A percentile compares a stretch with the other conserved stretches of the same genome.
Conservation (phyloP, 2,888 invertebrate species). For the Drosophila bunnanda region DNA sequence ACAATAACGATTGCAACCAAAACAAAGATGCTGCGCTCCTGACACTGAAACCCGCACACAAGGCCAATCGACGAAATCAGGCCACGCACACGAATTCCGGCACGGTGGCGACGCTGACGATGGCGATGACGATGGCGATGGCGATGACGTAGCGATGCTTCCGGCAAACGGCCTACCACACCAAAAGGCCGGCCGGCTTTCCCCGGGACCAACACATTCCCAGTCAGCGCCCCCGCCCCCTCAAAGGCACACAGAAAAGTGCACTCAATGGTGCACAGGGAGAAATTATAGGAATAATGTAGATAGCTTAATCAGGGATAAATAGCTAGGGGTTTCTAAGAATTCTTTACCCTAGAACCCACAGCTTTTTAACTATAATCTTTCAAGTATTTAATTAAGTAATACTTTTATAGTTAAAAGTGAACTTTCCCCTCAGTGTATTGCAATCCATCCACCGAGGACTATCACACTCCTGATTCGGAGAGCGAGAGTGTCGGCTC, state of each 20-base stretch:
- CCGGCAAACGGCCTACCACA: slow-evolving; percentile 40
- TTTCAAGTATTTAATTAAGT: background rate
- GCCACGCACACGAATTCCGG: slow-evolving; percentile 73
- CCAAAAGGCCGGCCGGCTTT: slow-evolving; percentile 35
- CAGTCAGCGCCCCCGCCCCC: background rate
- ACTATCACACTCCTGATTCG: slow-evolving; percentile 50
- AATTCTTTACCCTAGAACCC: background rate
- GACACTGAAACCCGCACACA: slow-evolving; percentile 72
- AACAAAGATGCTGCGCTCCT: slow-evolving; percentile 57
- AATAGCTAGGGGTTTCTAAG: background rate
- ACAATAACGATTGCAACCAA: slow-evolving; percentile 42
- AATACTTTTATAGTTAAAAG: background rate
- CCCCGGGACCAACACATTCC: slow-evolving; percentile 7
- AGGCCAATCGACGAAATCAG: slow-evolving; percentile 77
- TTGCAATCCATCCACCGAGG: slow-evolving; percentile 54
- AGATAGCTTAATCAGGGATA: too few relatives aligned
- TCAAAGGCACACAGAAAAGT: slow-evolving; percentile 62
- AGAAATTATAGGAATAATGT: too few relatives aligned
- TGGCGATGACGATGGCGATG: slow-evolving; percentile 32
- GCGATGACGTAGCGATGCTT: slow-evolving; percentile 40
- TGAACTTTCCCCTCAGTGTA: slow-evolving; percentile 7
- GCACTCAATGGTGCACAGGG: slow-evolving; percentile 53
- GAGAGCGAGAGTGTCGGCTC: slow-evolving; percentile 37
- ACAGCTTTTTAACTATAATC: background rate
- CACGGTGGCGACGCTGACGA: slow-evolving; percentile 37